Evolutionary conservation across 2,113 vertebrate genomes (phyloP).

Genomic region (Phrynocephalus versicolor): DNA sequence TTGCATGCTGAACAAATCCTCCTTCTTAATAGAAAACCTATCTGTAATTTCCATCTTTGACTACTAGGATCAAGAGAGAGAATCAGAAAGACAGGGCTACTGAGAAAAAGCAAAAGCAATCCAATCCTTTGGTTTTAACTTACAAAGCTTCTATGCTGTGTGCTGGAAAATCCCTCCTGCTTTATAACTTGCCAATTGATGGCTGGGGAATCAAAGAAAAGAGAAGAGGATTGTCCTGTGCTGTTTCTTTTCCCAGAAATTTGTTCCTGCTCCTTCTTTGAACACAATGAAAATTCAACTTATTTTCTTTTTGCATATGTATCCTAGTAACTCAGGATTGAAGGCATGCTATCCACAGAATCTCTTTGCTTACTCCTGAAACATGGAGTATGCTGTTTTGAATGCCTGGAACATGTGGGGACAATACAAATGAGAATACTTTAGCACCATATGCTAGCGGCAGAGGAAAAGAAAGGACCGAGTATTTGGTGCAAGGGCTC

Average conservation of each 20-base stretch:
- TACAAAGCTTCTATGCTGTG: not conserved
- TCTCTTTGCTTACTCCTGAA: not conserved
- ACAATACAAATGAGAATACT: too few relatives aligned
- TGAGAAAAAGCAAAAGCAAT: not conserved
- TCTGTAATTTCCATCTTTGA: conserved; percentile 28
- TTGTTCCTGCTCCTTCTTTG: not conserved
- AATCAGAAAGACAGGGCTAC: not conserved
- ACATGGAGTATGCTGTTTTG: not conserved
- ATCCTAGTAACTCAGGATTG: not conserved
- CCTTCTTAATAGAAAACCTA: conserved; percentile 1
- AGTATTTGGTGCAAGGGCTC: too few relatives aligned
- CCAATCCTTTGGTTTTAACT: conserved; percentile 18
- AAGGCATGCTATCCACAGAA: not conserved
- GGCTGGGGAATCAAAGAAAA: not conserved
- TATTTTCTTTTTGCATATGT: not conserved
- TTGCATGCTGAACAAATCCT: conserved; percentile 3
- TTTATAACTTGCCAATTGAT: conserved; percentile 17
- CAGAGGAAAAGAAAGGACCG: too few relatives aligned
- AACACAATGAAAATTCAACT: not conserved
- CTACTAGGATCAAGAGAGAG: conserved; percentile 6
- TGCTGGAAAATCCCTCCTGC: not conserved
- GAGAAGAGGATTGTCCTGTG: not conserved
- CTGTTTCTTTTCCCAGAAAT: not conserved
- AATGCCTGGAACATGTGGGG: not conserved
- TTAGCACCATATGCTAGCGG: too few relatives aligned